Base-by-base conservation (phyloP, 2,797 vertebrate genomes). In the Argentina silus region DNA sequence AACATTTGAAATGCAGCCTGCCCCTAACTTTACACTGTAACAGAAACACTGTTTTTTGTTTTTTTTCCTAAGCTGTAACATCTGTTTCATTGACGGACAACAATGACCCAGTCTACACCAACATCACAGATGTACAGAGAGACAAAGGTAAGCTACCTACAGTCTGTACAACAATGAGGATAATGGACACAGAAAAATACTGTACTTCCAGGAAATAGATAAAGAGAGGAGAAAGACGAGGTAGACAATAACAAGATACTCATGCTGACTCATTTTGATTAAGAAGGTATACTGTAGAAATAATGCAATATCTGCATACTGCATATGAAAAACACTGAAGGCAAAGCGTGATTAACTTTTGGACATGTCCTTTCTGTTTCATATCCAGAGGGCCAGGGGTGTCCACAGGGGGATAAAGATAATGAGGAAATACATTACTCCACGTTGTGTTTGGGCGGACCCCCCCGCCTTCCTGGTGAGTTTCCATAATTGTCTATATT, bases 351-450 rank as follows among this genome's bases (percentile, higher is more conserved):
- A 21, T 50, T 14, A 7, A 51, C 10, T 50, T 50, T 12, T 48
- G 6, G 45, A 1, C 3, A n/a, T n/a, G 3, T 14, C 11, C 55
- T 27, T 17, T n/a, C n/a, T 1, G 4, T 17, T 12, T 10, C 27
- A 10, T 21, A 12, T 36, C 15, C 44, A 70, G 69, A 27, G 14
- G 15, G 21, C 12, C 45, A 14, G 6, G 4, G 14, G 14, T 4
- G 42, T 62, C 44, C n/a, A 42, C 9, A 55, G 50, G 64, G 7
- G 3, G 44, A 17, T 8, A 23, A 47, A 3, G 62, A 15, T 6
- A 21, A 15, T 7, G 27, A 10, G 23, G 72, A 67, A 4, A 21
- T 74, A 17, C 64, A 51, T 50, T 67, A 74, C 36, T 42, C 56
- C 0, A 6, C 55, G 5, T 7, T 74, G 19, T 8, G 23, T 50